Evolutionary conservation across 2,888 invertebrate genomes (phyloP).

Genomic region (Drosophila kokeensis): DNA sequence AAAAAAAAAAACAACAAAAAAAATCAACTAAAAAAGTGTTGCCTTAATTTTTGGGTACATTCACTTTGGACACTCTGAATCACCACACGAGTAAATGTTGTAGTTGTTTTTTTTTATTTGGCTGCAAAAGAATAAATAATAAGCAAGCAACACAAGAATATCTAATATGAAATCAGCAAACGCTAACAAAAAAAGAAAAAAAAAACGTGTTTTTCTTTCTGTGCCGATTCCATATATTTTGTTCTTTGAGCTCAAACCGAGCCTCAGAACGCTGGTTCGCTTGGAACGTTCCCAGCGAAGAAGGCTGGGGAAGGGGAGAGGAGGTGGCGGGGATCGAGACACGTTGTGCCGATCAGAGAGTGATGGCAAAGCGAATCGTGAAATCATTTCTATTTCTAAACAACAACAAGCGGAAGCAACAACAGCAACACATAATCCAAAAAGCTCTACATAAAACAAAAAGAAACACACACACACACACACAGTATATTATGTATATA

Average conservation of each 20-base stretch:
- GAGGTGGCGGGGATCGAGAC: slow-evolving; percentile 17
- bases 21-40: slow-evolving; percentile 5
- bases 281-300: not conserved
- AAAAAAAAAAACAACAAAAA: not conserved
- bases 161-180: slow-evolving; percentile 74
- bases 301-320: not conserved
- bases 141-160: slow-evolving; percentile 59
- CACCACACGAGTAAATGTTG: slow-evolving; percentile 39
- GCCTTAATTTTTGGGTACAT: slow-evolving; percentile 46
- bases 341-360: slow-evolving; percentile 22
- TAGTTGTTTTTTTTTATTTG: slow-evolving; percentile 24
- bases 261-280: slow-evolving; percentile 17
- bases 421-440: slow-evolving; percentile 41
- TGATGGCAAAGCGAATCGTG: slow-evolving; percentile 66
- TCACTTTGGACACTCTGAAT: slow-evolving; percentile 64
- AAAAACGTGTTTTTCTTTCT: slow-evolving; percentile 64
- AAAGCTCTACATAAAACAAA: slow-evolving; percentile 24
- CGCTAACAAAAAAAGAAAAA: not conserved
- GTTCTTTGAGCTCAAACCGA: slow-evolving; percentile 16
- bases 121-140: slow-evolving; percentile 66
- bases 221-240: slow-evolving; percentile 13
- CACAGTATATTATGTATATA: not conserved
- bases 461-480: slow-evolving; percentile 10
- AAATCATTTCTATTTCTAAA: slow-evolving; percentile 79
- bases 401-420: slow-evolving; percentile 66